A percentile compares a stretch with the other conserved stretches of the same genome.
Conservation (phyloP, 1,140 invertebrate species). For the Arctopsyche grandis region DNA sequence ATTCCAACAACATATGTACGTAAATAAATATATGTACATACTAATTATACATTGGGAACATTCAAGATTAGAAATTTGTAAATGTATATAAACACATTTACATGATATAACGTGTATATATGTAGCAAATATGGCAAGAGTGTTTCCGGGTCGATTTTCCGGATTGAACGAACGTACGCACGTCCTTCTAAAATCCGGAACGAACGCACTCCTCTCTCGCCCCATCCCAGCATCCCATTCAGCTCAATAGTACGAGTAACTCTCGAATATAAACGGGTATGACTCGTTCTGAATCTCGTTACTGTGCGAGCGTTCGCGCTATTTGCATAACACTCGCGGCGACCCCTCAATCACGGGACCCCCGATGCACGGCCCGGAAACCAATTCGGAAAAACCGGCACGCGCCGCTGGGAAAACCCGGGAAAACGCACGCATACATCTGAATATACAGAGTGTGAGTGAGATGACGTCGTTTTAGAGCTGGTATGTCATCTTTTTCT, state of each 20-base stretch:
- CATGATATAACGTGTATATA: too few species aligned
- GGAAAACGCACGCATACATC: not conserved
- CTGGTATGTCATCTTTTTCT: not conserved
- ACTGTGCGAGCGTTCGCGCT: not conserved
- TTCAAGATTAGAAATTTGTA: too few species aligned
- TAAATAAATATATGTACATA: too few species aligned
- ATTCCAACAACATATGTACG: too few species aligned
- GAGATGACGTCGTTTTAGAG: not conserved
- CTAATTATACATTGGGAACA: too few species aligned
- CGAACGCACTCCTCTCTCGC: not conserved
- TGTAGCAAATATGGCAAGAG: too few species aligned
- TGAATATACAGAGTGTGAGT: not conserved
- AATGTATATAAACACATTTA: too few species aligned
- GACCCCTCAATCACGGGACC: slow-evolving; percentile 29
- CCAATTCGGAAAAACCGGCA: slow-evolving; percentile 37
- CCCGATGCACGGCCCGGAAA: slow-evolving; percentile 23
- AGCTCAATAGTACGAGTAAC: not conserved
- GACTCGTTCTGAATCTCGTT: slow-evolving; percentile 46
- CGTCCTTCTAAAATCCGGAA: too few species aligned
- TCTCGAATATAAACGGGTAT: slow-evolving; percentile 42
- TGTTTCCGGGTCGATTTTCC: too few species aligned
- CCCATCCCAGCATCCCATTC: too few species aligned
- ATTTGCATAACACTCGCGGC: slow-evolving; percentile 37
- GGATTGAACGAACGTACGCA: too few species aligned
- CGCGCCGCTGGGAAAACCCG: slow-evolving; percentile 24